Conservation (phyloP, 2,888 invertebrate genomes). For the Rhopalosiphum nymphaeae region DNA sequence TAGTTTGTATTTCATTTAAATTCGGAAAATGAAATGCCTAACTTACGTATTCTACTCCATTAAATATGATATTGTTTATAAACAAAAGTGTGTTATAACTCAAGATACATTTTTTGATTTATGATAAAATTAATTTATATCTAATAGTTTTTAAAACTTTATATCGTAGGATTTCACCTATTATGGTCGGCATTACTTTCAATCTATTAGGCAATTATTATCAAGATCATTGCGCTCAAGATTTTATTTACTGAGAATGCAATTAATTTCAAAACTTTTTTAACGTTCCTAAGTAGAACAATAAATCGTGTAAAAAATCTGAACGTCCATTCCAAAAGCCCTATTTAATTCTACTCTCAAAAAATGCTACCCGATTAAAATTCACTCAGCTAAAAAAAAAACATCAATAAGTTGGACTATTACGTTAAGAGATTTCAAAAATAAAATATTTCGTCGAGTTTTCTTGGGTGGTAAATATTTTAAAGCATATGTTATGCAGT, state of each 20-base stretch:
- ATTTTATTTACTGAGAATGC: constrained; percentile 33
- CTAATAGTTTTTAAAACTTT: constrained; percentile 51
- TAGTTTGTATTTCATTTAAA: background rate
- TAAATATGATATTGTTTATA: background rate
- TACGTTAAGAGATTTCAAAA: background rate
- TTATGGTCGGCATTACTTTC: constrained; percentile 38
- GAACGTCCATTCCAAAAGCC: constrained; percentile 41
- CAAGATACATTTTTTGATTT: constrained; percentile 10
- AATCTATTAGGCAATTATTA: constrained; percentile 60
- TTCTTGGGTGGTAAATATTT: background rate
- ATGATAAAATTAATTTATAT: constrained; percentile 39
- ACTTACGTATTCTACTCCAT: background rate
- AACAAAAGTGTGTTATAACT: background rate
- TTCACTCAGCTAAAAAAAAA: background rate
- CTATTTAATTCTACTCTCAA: background rate
- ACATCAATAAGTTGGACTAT: background rate
- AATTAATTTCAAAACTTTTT: constrained; percentile 62
- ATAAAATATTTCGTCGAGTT: background rate
- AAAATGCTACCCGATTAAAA: background rate
- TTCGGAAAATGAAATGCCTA: background rate
- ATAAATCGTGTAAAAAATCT: constrained; percentile 47
- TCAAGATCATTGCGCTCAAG: constrained; percentile 43
- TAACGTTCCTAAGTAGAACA: background rate
- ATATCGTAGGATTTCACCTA: background rate
- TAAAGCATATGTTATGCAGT: background rate